These are phyloP conservation scores for Oceanites oceanicus DNA, from an alignment of 2,113 vertebrate genomes.

Conservation along the genomic window DNA sequence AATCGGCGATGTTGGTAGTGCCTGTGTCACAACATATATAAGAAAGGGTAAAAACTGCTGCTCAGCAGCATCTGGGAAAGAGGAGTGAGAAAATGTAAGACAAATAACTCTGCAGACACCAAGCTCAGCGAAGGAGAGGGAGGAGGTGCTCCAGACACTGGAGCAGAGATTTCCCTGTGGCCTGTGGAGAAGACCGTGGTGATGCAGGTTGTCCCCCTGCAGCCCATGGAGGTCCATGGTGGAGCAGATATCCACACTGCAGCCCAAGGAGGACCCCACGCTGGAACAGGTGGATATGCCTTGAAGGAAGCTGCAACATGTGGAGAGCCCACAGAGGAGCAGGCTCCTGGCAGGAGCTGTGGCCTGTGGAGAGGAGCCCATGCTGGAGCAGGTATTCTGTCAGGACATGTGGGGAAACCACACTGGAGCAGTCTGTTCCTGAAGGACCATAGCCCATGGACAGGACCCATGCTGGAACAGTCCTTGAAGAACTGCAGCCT, in stretches of 20 bases:
- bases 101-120: neutral
- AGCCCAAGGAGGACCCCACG: rapidly evolving
- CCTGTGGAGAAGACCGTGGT: too few relatives aligned
- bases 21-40: neutral
- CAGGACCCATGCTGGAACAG: neutral
- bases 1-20: neutral
- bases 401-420: neutral
- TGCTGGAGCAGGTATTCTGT: neutral
- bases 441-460: neutral
- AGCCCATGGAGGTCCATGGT: neutral
- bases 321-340: neutral
- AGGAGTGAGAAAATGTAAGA: neutral
- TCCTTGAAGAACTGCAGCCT: too few relatives aligned
- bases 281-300: neutral
- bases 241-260: neutral
- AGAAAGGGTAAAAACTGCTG: neutral
- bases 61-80: neutral
- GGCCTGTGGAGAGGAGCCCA: neutral
- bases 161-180: neutral
- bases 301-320: neutral
- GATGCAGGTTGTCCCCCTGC: too few relatives aligned
- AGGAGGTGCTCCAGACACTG: rapidly evolving
- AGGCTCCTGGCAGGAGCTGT: neutral
- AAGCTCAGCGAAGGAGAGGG: neutral
- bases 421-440: neutral